Evolutionary conservation across 2,113 vertebrate genomes (phyloP).

Genomic region (Eurypyga helias): DNA sequence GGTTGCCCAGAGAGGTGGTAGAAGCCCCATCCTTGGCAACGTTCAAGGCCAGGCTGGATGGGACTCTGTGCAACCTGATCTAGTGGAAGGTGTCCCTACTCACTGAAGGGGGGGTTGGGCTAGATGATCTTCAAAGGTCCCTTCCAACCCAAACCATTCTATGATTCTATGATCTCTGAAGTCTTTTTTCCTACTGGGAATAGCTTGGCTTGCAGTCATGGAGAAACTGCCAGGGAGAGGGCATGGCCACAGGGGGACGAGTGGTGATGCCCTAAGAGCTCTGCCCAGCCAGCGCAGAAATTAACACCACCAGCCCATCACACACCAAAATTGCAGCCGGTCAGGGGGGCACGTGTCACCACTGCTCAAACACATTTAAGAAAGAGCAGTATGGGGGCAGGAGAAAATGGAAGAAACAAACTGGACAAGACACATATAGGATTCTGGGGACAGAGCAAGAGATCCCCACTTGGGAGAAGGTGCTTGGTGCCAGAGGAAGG

Average conservation of each 20-base stretch:
- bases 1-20: no score
- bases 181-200: background rate
- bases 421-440: background rate
- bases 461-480: background rate
- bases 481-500: background rate
- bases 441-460: background rate
- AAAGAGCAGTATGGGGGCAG: background rate
- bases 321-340: background rate
- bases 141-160: no score
- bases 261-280: accelerated
- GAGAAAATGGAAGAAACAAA: background rate
- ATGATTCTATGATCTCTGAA: no score
- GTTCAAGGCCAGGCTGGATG: no score
- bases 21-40: no score
- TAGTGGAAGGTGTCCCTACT: no score
- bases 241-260: background rate
- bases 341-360: background rate
- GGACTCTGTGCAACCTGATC: no score
- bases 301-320: background rate
- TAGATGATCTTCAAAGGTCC: no score
- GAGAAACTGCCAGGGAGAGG: background rate
- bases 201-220: background rate
- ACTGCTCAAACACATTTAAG: background rate
- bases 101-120: no score
- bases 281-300: background rate